These are phyloP conservation scores for Colostygia pectinataria DNA, from an alignment of 2,888 invertebrate species.

Conservation along the genomic window DNA sequence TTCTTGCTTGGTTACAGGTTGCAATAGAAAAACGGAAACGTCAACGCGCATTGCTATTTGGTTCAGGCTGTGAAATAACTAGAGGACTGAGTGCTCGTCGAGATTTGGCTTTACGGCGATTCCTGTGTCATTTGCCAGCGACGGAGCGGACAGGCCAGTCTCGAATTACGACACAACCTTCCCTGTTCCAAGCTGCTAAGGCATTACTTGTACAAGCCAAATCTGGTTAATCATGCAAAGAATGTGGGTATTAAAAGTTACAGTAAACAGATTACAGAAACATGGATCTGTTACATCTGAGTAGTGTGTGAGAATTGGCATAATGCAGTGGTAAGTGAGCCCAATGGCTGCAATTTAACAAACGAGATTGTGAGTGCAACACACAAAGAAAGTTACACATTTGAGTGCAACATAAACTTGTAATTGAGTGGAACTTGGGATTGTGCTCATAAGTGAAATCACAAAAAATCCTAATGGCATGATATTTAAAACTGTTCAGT, in stretches of 20 bases:
- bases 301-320: neutral
- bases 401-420: conserved; percentile 14
- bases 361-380: neutral
- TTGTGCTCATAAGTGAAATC: conserved; percentile 16
- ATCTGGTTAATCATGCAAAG: conserved; percentile 52
- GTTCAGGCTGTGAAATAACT: conserved; percentile 89
- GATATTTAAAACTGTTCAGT: conserved; percentile 11
- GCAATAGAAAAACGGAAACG: conserved; percentile 83
- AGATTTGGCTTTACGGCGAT: conserved; percentile 88
- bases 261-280: neutral
- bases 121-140: conserved; percentile 86
- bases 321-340: conserved; percentile 8
- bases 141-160: conserved; percentile 83
- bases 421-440: conserved; percentile 21
- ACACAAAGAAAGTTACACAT: conserved; percentile 4
- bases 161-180: conserved; percentile 68
- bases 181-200: conserved; percentile 81
- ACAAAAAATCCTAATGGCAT: neutral
- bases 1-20: conserved; percentile 69
- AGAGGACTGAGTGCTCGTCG: conserved; percentile 90
- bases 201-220: conserved; percentile 76
- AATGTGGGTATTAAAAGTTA: neutral
- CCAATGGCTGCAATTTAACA: neutral
- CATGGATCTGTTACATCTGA: neutral
- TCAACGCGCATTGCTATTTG: conserved; percentile 86